Conservation (phyloP, 2,113 vertebrate genomes). For the Myrmecobius fasciatus region DNA sequence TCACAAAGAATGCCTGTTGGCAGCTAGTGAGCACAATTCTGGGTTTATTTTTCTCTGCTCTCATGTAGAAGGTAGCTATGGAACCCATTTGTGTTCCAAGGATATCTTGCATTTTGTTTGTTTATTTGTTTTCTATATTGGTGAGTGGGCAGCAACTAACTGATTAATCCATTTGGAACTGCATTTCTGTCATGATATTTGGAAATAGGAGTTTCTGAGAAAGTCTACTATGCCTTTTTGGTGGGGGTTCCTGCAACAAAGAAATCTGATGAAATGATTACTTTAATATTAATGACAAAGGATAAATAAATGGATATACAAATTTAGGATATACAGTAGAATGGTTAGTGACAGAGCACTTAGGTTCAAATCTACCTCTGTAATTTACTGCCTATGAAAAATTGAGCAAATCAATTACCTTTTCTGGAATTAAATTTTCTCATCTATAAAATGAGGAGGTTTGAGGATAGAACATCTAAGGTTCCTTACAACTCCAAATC, state of each 20-base stretch:
- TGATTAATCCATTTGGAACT: not conserved
- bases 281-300: not conserved
- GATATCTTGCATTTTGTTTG: not conserved
- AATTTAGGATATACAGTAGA: not conserved
- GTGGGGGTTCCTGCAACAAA: constrained; percentile 1
- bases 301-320: not conserved
- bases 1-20: constrained; percentile 39
- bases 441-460: not conserved
- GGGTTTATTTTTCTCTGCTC: constrained; percentile 36
- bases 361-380: not conserved
- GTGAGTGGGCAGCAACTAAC: constrained; percentile 5
- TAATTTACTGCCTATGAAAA: not conserved
- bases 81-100: constrained; percentile 40
- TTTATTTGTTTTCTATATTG: not conserved
- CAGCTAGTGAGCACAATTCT: constrained; percentile 54
- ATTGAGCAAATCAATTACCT: not conserved
- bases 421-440: not conserved
- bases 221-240: not conserved
- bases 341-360: not conserved
- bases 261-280: not conserved
- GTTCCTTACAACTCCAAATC: not conserved
- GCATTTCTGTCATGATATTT: constrained; percentile 34
- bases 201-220: not conserved
- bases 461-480: not conserved
- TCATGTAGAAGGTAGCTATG: not conserved